A percentile compares a stretch with the other conserved stretches of the same genome.
These are phyloP conservation scores for Scalopus aquaticus DNA, from an alignment of 2,113 vertebrate species.

Conservation along the genomic window DNA sequence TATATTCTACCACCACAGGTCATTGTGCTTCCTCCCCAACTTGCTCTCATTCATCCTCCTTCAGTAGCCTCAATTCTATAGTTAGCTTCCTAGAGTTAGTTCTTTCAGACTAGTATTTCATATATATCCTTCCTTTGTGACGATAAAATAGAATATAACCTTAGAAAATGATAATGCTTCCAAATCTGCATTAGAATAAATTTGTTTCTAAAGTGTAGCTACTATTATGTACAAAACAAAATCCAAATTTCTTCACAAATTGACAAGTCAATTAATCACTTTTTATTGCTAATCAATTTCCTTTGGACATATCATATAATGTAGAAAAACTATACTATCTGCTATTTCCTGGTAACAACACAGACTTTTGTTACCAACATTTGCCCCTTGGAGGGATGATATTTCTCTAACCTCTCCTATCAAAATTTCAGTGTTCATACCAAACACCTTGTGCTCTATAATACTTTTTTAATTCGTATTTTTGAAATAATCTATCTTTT, in stretches of 20 bases:
- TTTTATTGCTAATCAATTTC: not conserved
- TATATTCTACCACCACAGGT: no score
- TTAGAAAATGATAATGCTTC: not conserved
- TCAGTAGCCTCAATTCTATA: no score
- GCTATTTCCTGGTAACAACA: not conserved
- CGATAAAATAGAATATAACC: not conserved
- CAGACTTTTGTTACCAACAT: not conserved
- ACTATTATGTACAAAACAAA: not conserved
- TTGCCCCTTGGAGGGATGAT: not conserved
- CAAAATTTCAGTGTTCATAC: not conserved
- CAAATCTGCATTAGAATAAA: not conserved
- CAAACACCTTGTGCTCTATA: not conserved
- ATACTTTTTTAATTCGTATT: not conserved
- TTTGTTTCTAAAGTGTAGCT: not conserved
- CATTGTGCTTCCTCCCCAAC: no score
- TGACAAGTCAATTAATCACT: not conserved
- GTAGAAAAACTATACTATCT: not conserved
- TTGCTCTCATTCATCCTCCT: not conserved
- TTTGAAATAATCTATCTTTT: not conserved
- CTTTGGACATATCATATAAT: not conserved
- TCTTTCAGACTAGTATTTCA: not conserved
- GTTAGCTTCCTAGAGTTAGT: no score
- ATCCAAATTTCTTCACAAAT: conserved; percentile 9
- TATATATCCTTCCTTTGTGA: not conserved
- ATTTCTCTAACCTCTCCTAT: not conserved